These are phyloP conservation scores for Ceratina japonica DNA, from an alignment of 1,140 invertebrate species.

Conservation along the genomic window DNA sequence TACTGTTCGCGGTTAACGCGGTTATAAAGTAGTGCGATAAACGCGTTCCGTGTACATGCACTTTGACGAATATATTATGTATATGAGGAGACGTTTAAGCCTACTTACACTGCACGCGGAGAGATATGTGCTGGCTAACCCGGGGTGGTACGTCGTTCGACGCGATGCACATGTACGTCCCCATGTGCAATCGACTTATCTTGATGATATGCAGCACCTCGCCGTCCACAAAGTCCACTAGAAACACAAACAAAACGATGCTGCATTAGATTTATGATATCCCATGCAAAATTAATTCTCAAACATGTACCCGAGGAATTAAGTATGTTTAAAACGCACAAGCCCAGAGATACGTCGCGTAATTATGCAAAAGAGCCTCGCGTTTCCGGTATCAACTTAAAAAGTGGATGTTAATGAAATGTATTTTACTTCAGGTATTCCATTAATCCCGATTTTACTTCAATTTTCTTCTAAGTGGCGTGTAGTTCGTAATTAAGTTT, in stretches of 20 bases:
- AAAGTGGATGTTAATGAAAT: too few species aligned
- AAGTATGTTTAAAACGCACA: too few species aligned
- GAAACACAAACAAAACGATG: slow-evolving; percentile 65
- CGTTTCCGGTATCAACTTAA: too few species aligned
- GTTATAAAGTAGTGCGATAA: slow-evolving; percentile 28
- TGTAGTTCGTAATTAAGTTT: slow-evolving; percentile 6
- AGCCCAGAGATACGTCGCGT: too few species aligned
- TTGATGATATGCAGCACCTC: slow-evolving; percentile 91
- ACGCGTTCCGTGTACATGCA: not conserved
- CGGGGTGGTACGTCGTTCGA: slow-evolving; percentile 93
- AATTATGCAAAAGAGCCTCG: too few species aligned
- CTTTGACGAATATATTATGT: not conserved
- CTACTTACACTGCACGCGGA: slow-evolving; percentile 94
- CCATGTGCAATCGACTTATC: slow-evolving; percentile 95
- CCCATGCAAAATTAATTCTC: too few species aligned
- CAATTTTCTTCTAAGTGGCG: too few species aligned
- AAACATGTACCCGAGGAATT: too few species aligned
- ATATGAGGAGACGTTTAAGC: slow-evolving; percentile 23
- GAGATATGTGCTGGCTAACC: slow-evolving; percentile 89
- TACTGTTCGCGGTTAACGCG: not conserved
- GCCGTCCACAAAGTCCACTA: slow-evolving; percentile 92
- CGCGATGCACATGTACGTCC: slow-evolving; percentile 92
- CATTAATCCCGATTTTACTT: too few species aligned
- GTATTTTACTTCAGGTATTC: too few species aligned
- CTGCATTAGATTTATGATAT: not conserved